phyloP scores from a whole-genome alignment of 1,140 invertebrate genomes.

The Zaprionus tsacasi region DNA sequence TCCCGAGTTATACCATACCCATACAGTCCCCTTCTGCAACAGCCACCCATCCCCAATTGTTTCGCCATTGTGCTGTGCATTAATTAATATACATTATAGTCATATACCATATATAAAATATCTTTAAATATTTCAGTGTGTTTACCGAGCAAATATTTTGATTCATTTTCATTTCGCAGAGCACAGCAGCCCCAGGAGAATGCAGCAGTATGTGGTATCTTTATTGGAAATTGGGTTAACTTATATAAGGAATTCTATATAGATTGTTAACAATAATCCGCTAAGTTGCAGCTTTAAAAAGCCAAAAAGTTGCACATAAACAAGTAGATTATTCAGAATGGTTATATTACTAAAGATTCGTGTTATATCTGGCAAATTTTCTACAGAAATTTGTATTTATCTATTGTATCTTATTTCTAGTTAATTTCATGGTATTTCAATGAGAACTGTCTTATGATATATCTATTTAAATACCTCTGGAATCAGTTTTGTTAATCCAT shows the following conservation, averaged over 20 bases:
- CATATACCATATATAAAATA: conserved; percentile 1
- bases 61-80: conserved; percentile 1
- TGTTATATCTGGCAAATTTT: too few species aligned
- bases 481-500: too few species aligned
- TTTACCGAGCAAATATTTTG: conserved; percentile 1
- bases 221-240: neutral
- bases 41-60: neutral
- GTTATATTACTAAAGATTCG: too few species aligned
- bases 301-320: too few species aligned
- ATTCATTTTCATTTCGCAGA: conserved; percentile 1
- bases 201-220: neutral
- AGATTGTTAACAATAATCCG: neutral
- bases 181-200: neutral
- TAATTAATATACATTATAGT: conserved; percentile 5
- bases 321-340: too few species aligned
- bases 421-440: too few species aligned
- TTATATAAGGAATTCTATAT: neutral
- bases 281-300: too few species aligned
- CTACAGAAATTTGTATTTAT: too few species aligned
- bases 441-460: too few species aligned
- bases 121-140: neutral
- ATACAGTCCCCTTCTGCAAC: neutral
- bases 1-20: neutral
- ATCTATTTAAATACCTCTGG: too few species aligned
- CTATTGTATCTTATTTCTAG: too few species aligned